These are phyloP conservation scores for Andrena cerasifolii DNA, from an alignment of 1,140 invertebrate genomes.

Conservation along the genomic window DNA sequence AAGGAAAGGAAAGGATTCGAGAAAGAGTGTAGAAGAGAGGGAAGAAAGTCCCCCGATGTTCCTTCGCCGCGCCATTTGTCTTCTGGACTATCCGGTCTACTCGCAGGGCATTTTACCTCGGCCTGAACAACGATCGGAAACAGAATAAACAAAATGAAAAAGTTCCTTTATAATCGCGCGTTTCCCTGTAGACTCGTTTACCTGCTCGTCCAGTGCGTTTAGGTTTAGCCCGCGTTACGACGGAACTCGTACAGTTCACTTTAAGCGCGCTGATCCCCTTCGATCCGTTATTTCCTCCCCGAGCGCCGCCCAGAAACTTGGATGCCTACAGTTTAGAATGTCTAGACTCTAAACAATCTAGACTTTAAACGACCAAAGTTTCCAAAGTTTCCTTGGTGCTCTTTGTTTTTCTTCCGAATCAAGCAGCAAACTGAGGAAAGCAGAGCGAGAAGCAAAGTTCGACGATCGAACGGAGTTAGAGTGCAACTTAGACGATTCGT, in stretches of 20 bases:
- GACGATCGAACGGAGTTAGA: background rate
- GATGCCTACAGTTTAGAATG: too few relatives aligned
- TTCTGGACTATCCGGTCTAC: constrained; percentile 29
- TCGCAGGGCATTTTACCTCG: background rate
- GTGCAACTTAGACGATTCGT: background rate
- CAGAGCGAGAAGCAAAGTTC: background rate
- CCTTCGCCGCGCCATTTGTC: constrained; percentile 51
- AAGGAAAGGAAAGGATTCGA: constrained; percentile 47
- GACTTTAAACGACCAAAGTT: too few relatives aligned
- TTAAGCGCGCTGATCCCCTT: too few relatives aligned
- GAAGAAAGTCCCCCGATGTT: constrained; percentile 17
- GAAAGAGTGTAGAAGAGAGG: constrained; percentile 10
- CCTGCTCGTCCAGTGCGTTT: background rate
- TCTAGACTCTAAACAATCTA: too few relatives aligned
- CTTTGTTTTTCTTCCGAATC: too few relatives aligned
- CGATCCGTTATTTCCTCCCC: background rate
- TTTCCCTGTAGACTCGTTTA: background rate
- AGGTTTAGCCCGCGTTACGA: background rate
- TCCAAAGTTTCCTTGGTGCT: too few relatives aligned
- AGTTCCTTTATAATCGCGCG: too few relatives aligned
- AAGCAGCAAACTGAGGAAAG: background rate
- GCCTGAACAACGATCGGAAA: too few relatives aligned
- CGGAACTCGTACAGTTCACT: too few relatives aligned
- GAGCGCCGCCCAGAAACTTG: too few relatives aligned
- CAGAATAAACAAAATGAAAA: too few relatives aligned